A percentile compares a stretch with the other conserved stretches of the same genome.
Evolutionary conservation across 2,888 invertebrate genomes (phyloP).

Genomic region (Dasypolia templi): DNA sequence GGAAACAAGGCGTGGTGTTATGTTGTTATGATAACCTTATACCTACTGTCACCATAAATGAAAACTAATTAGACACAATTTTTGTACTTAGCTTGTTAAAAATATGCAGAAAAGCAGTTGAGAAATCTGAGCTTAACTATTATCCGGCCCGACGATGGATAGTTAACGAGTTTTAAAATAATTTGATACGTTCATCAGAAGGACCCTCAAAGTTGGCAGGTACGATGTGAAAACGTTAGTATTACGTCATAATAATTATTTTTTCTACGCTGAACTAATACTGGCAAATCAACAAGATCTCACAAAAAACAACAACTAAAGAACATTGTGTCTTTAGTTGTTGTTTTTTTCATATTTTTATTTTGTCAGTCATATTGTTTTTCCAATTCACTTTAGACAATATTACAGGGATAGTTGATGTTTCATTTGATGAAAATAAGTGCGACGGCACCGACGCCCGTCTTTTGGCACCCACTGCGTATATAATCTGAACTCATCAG

Average conservation of each 20-base stretch:
- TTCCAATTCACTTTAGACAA: too few relatives aligned
- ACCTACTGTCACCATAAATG: background rate
- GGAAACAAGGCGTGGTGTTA: too few relatives aligned
- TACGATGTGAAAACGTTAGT: conserved; percentile 42
- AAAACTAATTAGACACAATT: background rate
- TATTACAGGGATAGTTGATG: background rate
- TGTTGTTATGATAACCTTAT: background rate
- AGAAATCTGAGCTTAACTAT: conserved; percentile 39
- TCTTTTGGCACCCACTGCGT: background rate
- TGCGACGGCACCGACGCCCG: background rate
- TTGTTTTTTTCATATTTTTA: too few relatives aligned
- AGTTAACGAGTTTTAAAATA: conserved; percentile 54
- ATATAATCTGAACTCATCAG: background rate
- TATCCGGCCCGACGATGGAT: conserved; percentile 52
- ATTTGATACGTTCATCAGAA: conserved; percentile 41
- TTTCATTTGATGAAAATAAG: background rate
- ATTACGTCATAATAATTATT: conserved; percentile 7
- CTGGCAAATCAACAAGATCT: too few relatives aligned
- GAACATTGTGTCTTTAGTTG: too few relatives aligned
- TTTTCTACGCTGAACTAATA: background rate
- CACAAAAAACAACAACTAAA: too few relatives aligned
- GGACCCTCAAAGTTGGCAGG: conserved; percentile 28
- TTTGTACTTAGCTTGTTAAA: background rate
- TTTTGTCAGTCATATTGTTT: too few relatives aligned
- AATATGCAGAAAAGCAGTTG: conserved; percentile 13